A percentile compares a stretch with the other conserved stretches of the same genome.
phyloP scores from a whole-genome alignment of 1,140 invertebrate genomes.

The Drosophila simulans region DNA sequence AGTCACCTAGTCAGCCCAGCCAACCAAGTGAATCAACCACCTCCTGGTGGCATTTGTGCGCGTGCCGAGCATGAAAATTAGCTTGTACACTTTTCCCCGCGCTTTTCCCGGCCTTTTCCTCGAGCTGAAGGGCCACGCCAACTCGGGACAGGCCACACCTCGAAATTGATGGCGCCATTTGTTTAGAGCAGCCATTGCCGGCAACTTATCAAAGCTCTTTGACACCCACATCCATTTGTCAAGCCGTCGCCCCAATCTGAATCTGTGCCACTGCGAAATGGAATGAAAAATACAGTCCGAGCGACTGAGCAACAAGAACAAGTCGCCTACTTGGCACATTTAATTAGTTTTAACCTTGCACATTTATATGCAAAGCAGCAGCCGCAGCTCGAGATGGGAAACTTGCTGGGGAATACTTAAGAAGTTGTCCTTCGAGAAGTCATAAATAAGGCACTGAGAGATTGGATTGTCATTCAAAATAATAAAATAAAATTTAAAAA shows the following conservation, averaged over 20 bases:
- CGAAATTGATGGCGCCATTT: slow-evolving; percentile 73
- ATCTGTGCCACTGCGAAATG: slow-evolving; percentile 65
- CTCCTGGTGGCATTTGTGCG: slow-evolving; percentile 64
- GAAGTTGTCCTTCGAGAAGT: slow-evolving; percentile 17
- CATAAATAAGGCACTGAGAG: slow-evolving; percentile 39
- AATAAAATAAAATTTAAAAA: too few species aligned
- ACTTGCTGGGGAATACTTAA: slow-evolving; percentile 42
- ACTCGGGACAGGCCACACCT: slow-evolving; percentile 65
- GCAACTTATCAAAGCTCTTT: slow-evolving; percentile 73
- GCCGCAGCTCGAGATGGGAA: slow-evolving; percentile 50
- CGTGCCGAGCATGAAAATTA: slow-evolving; percentile 80
- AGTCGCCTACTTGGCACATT: slow-evolving; percentile 53
- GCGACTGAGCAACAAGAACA: slow-evolving; percentile 1
- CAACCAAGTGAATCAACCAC: slow-evolving; percentile 57
- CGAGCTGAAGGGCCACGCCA: slow-evolving; percentile 29
- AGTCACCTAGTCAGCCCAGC: slow-evolving; percentile 7
- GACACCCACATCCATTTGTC: slow-evolving; percentile 79
- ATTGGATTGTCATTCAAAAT: not conserved
- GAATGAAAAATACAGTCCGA: slow-evolving; percentile 35
- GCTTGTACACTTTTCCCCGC: slow-evolving; percentile 56
- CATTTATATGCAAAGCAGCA: slow-evolving; percentile 62
- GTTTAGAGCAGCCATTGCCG: slow-evolving; percentile 68
- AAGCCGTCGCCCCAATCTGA: slow-evolving; percentile 64
- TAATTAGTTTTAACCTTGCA: slow-evolving; percentile 75
- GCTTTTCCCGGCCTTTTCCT: slow-evolving; percentile 4